Evolutionary conservation across 2,888 invertebrate species (phyloP).

Genomic region (Blastobasis lacticolella): DNA sequence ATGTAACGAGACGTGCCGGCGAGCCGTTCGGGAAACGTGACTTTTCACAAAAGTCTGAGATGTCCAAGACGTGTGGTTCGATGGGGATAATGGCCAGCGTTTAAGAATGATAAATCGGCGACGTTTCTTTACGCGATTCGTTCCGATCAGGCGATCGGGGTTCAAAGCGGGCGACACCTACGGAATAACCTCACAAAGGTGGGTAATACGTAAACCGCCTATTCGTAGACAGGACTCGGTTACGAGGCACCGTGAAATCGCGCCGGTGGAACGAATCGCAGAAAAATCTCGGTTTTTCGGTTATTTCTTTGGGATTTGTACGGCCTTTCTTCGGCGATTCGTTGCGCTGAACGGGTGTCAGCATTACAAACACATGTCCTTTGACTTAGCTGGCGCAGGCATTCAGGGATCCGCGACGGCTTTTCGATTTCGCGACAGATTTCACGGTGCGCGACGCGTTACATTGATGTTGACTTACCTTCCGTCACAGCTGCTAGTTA

Average conservation of each 20-base stretch:
- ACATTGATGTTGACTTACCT: constrained; percentile 74
- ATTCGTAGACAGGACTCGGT: constrained; percentile 32
- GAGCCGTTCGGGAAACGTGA: constrained; percentile 53
- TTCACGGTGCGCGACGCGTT: constrained; percentile 64
- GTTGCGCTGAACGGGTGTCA: constrained; percentile 68
- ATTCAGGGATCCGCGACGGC: constrained; percentile 56
- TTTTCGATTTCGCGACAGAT: constrained; percentile 67
- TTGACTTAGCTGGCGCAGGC: constrained; percentile 53
- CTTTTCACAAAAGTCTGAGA: constrained; percentile 50
- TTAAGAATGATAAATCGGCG: constrained; percentile 70
- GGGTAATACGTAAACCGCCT: constrained; percentile 14
- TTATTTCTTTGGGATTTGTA: constrained; percentile 74
- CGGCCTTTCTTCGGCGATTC: constrained; percentile 72
- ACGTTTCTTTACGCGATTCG: constrained; percentile 59
- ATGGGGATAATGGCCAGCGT: constrained; percentile 48
- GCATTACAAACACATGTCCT: constrained; percentile 68
- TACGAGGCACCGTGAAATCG: constrained; percentile 69
- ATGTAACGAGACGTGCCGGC: constrained; percentile 30
- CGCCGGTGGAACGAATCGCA: constrained; percentile 63
- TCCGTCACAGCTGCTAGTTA: constrained; percentile 71
- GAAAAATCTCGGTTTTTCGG: constrained; percentile 75
- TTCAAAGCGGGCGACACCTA: constrained; percentile 55
- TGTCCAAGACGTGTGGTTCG: constrained; percentile 45
- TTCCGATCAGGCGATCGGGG: constrained; percentile 49
- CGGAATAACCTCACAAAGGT: constrained; percentile 21